Base-by-base conservation (phyloP, 2,888 invertebrate species). In the Drosophila neonasuta region DNA sequence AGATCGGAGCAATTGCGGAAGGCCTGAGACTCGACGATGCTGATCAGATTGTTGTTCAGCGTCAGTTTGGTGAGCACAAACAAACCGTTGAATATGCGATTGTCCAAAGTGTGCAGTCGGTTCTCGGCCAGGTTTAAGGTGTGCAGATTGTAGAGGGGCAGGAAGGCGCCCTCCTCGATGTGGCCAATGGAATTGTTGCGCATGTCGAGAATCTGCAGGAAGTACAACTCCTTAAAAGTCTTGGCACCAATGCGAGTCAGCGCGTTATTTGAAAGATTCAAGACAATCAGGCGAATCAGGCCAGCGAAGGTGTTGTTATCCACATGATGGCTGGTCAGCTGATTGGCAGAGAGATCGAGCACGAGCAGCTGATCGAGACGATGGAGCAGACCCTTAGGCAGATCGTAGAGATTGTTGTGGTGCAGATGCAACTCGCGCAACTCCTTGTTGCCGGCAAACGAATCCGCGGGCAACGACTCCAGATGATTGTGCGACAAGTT, bases 41-140 rank as follows among this genome's bases (percentile, higher is more conserved):
- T 94, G 64, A 97, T 94, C 79, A 95, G 92, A 92, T 97, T 97
- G 88, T 96, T 96, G 89, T 96, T 96, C 36, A 97, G 92, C 48
- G 96, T 96, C 63, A 97, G 92, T 90, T 96, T 96, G 83, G 95
- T 96, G 34, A 97, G 92, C 62, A 96, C 95, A 91, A 95, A 96
- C 68, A 96, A 92, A 5, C 96, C 96, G 89, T 96, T 96, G 91
- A 97, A 96, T 80, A 96, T 92, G 81, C 95, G 94, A 80, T 95
- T 94, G 71, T 96, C 95, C 85, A 97, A 93, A 45, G 95, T 94
- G 88, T 96, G 95, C 55, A 97, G 92, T 55, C 95, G 93, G 90
- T 98, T 98, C 90, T 97, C 96, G 41, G 97, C 96, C 74, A 98
- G 91, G 89, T 97, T 97, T 54, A 98, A 91, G 6, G 97, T 96